phyloP scores from a whole-genome alignment of 2,888 invertebrate species.

The Ecdyonurus torrentis region DNA sequence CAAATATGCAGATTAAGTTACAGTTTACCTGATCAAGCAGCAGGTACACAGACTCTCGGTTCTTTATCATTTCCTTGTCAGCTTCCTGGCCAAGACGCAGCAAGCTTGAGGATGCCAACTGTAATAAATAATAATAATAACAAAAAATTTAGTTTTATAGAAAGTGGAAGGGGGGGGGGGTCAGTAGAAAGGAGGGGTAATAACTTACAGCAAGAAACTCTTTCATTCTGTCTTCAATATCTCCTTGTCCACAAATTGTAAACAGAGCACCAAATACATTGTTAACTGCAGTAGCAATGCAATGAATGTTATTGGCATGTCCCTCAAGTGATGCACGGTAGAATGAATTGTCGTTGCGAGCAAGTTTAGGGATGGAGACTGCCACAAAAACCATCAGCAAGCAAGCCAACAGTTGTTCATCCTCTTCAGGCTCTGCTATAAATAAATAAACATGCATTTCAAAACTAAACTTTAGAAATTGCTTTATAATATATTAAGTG shows the following conservation, averaged over 20 bases:
- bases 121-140: slow-evolving; percentile 15
- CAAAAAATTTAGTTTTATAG: slow-evolving; percentile 1
- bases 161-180: background rate
- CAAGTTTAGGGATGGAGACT: slow-evolving; percentile 89
- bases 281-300: slow-evolving; percentile 91
- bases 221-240: slow-evolving; percentile 95
- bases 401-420: slow-evolving; percentile 87
- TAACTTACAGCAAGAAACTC: slow-evolving; percentile 56
- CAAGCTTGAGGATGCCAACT: slow-evolving; percentile 87
- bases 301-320: slow-evolving; percentile 98
- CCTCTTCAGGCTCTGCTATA: slow-evolving; percentile 60
- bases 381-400: slow-evolving; percentile 97
- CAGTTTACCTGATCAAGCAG: slow-evolving; percentile 56
- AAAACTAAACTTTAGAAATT: background rate
- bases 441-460: slow-evolving; percentile 8
- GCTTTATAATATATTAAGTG: background rate
- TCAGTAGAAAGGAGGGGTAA: background rate
- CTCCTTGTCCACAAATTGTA: slow-evolving; percentile 87
- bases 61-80: slow-evolving; percentile 83
- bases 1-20: background rate
- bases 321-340: slow-evolving; percentile 77
- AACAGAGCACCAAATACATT: slow-evolving; percentile 94
- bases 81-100: slow-evolving; percentile 88
- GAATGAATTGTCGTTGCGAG: slow-evolving; percentile 76
- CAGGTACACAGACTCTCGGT: slow-evolving; percentile 93